A percentile compares a stretch with the other conserved stretches of the same genome.
Evolutionary conservation across 2,113 vertebrate species (phyloP).

Genomic region (Paratilapia polleni): DNA sequence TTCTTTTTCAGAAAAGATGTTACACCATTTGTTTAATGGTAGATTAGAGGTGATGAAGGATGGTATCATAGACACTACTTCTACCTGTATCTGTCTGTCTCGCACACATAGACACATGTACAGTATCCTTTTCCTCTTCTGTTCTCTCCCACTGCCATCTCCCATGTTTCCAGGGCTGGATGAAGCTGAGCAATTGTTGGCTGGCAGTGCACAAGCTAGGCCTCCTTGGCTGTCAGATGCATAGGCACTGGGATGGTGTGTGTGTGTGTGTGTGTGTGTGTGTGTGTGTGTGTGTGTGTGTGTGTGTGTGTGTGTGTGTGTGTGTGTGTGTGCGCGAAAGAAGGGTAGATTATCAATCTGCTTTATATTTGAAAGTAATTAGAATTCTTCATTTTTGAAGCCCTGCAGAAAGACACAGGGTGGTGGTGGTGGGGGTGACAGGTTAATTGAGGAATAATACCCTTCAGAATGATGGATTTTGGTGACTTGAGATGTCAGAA

Average conservation of each 20-base stretch:
- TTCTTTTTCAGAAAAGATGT: constrained; percentile 18
- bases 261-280: not conserved
- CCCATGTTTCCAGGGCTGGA: constrained; percentile 72
- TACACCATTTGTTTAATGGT: not conserved
- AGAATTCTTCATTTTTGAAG: constrained; percentile 82
- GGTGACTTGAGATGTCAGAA: constrained; percentile 86
- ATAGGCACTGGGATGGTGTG: constrained; percentile 36
- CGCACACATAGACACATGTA: not conserved
- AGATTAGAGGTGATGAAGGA: constrained; percentile 22
- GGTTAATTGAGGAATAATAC: constrained; percentile 88
- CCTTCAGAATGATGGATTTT: constrained; percentile 88
- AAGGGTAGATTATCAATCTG: constrained; percentile 78
- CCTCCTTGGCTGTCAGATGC: constrained; percentile 62
- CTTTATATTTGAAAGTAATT: constrained; percentile 84
- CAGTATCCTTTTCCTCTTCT: constrained; percentile 39
- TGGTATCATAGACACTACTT: not conserved
- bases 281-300: not conserved
- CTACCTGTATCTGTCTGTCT: constrained; percentile 34
- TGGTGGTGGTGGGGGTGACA: constrained; percentile 76
- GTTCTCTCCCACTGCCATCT: constrained; percentile 68
- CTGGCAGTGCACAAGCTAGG: constrained; percentile 54
- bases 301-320: not conserved
- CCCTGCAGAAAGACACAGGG: constrained; percentile 75
- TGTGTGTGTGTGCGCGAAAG: constrained; percentile 18
- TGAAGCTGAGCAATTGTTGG: constrained; percentile 67